Conservation (phyloP, 1,140 invertebrate species). For the Camponotus floridanus region DNA sequence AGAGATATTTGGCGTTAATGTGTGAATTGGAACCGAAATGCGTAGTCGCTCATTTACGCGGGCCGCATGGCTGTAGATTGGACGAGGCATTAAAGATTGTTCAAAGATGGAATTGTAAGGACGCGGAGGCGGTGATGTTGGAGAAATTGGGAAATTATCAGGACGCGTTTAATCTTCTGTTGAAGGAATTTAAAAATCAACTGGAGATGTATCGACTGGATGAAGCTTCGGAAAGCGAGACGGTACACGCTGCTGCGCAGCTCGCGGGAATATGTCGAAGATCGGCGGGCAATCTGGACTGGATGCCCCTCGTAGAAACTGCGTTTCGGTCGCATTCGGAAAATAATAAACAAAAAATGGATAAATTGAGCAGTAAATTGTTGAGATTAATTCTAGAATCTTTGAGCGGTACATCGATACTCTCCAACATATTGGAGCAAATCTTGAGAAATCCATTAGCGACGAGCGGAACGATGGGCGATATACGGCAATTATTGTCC, state of each 20-base stretch:
- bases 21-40: slow-evolving; percentile 88
- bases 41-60: slow-evolving; percentile 81
- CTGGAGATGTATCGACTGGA: slow-evolving; percentile 74
- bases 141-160: slow-evolving; percentile 85
- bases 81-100: slow-evolving; percentile 83
- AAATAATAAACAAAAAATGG: slow-evolving; percentile 77
- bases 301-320: slow-evolving; percentile 84
- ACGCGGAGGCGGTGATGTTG: slow-evolving; percentile 83
- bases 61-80: slow-evolving; percentile 81
- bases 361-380: slow-evolving; percentile 81
- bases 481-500: slow-evolving; percentile 82
- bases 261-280: slow-evolving; percentile 82
- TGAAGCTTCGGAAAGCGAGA: slow-evolving; percentile 75
- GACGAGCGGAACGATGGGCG: slow-evolving; percentile 84
- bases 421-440: slow-evolving; percentile 83
- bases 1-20: slow-evolving; percentile 90
- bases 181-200: slow-evolving; percentile 78
- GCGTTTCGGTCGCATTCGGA: slow-evolving; percentile 79
- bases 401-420: slow-evolving; percentile 83
- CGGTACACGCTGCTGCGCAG: slow-evolving; percentile 77
- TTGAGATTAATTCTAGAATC: slow-evolving; percentile 83
- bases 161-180: slow-evolving; percentile 82
- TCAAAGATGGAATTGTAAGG: slow-evolving; percentile 78
- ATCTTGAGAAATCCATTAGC: slow-evolving; percentile 84
- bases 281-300: slow-evolving; percentile 83